Percentiles rank a stretch among this genome's conserved stretches.
phyloP scores from a whole-genome alignment of 2,113 vertebrate genomes.

The Dipodomys stephensi region DNA sequence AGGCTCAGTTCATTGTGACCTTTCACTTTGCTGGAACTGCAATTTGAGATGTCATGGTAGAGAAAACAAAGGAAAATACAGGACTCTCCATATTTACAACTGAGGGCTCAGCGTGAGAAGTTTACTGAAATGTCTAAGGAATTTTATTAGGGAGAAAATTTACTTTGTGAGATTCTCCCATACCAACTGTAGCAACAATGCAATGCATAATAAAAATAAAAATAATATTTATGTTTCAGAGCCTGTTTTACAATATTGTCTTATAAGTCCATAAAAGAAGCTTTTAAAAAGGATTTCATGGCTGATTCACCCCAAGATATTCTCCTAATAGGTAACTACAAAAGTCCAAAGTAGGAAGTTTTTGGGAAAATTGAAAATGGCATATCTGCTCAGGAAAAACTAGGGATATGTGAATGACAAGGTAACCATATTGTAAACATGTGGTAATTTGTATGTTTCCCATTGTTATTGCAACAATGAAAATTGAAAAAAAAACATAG shows the following conservation, averaged over 20 bases:
- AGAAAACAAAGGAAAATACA: not conserved
- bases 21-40: not conserved
- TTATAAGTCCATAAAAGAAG: not conserved
- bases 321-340: not conserved
- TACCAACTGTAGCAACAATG: slow-evolving; percentile 6
- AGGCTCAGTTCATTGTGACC: not conserved
- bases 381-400: slow-evolving; percentile 6
- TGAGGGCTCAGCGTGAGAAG: not conserved
- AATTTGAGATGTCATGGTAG: not conserved
- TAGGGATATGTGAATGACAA: not conserved
- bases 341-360: not conserved
- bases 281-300: slow-evolving; percentile 30
- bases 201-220: slow-evolving; percentile 41
- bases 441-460: not conserved
- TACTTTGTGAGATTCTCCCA: slow-evolving; percentile 17
- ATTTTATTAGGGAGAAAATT: slow-evolving; percentile 55
- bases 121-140: slow-evolving; percentile 39
- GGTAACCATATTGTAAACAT: not conserved
- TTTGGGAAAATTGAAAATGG: not conserved
- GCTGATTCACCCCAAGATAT: not conserved
- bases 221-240: slow-evolving; percentile 18
- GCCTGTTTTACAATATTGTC: not conserved
- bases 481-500: not conserved
- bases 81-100: not conserved
- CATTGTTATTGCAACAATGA: not conserved